These are phyloP conservation scores for Battus philenor DNA, from an alignment of 1,140 invertebrate genomes.

Conservation along the genomic window DNA sequence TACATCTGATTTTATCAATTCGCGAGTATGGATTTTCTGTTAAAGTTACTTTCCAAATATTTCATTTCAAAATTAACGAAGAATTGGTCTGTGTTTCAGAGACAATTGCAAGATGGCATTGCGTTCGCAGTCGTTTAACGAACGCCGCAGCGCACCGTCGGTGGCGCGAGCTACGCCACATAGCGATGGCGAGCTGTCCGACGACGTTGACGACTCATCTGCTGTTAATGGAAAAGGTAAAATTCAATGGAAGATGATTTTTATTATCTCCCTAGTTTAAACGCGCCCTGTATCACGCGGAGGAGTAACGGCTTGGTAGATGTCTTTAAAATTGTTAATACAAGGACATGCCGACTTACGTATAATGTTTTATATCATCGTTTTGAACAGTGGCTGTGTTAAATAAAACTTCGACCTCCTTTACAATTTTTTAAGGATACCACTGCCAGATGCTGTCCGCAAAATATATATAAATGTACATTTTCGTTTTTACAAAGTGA, in stretches of 20 bases:
- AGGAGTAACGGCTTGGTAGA: not conserved
- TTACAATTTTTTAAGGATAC: too few species aligned
- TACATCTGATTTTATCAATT: too few species aligned
- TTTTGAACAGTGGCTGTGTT: too few species aligned
- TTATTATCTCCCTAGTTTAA: not conserved
- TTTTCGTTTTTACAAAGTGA: too few species aligned
- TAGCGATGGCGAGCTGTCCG: slow-evolving; percentile 68
- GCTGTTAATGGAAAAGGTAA: slow-evolving; percentile 53
- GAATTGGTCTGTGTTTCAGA: slow-evolving; percentile 34
- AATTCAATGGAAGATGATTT: too few species aligned
- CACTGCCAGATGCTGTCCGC: too few species aligned
- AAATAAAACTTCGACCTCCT: too few species aligned
- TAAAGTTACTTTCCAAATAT: too few species aligned
- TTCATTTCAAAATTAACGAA: not conserved
- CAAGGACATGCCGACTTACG: too few species aligned
- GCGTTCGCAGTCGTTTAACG: slow-evolving; percentile 71
- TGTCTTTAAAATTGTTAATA: slow-evolving; percentile 2
- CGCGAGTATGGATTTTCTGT: too few species aligned
- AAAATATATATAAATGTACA: too few species aligned
- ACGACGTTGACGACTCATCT: slow-evolving; percentile 46
- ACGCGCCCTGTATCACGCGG: not conserved
- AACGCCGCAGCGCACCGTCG: slow-evolving; percentile 39
- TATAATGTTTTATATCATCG: too few species aligned
- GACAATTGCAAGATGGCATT: slow-evolving; percentile 70
- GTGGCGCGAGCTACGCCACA: slow-evolving; percentile 66